A percentile compares a stretch with the other conserved stretches of the same genome.
phyloP scores from a whole-genome alignment of 2,888 invertebrate genomes.

The Vesta saturnalis region DNA sequence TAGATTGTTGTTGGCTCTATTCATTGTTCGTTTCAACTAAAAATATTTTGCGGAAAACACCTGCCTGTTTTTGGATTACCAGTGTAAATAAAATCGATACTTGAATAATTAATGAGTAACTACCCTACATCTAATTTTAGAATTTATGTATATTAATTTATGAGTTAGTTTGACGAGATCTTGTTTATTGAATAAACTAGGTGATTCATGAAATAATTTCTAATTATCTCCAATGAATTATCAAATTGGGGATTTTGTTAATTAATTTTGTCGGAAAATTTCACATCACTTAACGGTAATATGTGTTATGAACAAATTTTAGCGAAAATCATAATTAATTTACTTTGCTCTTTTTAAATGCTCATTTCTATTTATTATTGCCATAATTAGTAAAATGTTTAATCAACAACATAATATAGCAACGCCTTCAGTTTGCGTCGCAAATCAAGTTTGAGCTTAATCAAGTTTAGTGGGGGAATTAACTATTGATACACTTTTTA shows the following conservation, averaged over 20 bases:
- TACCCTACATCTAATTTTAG: not conserved
- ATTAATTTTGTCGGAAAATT: no score
- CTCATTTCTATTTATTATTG: no score
- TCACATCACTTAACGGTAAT: no score
- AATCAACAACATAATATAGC: no score
- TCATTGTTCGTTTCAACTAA: not conserved
- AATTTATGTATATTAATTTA: not conserved
- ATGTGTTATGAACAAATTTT: no score
- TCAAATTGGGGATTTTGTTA: no score
- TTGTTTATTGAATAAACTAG: not conserved
- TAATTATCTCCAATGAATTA: not conserved
- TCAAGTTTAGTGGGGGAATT: no score
- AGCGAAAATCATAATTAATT: no score
- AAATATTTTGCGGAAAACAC: not conserved
- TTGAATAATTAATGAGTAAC: not conserved
- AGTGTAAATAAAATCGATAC: not conserved
- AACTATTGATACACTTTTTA: not conserved
- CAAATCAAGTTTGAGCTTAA: no score
- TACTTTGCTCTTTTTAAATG: no score
- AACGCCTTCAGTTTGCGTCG: no score
- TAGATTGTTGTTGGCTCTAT: conserved; percentile 38
- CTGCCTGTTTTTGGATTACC: not conserved
- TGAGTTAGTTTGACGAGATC: not conserved
- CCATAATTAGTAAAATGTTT: no score
- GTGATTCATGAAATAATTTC: conserved; percentile 1